Percentiles rank a stretch among this genome's conserved stretches.
Evolutionary conservation across 2,113 vertebrate species (phyloP).

Genomic region (Elephas maximus): DNA sequence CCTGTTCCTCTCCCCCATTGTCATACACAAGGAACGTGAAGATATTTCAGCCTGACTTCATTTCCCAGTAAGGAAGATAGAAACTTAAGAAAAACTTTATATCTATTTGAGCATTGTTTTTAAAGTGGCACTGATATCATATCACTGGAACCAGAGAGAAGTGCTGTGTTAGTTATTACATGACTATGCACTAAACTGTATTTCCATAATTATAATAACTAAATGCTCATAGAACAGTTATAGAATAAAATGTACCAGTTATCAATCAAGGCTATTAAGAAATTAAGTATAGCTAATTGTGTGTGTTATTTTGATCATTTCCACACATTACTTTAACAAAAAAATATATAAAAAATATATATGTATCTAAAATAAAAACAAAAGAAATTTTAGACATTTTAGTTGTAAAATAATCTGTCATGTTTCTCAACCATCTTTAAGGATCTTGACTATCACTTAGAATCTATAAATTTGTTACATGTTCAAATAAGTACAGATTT

Average conservation of each 20-base stretch:
- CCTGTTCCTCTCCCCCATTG: background rate
- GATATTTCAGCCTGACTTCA: background rate
- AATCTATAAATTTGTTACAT: background rate
- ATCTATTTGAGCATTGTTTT: background rate
- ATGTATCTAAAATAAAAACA: background rate
- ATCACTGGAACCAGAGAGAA: background rate
- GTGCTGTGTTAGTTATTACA: background rate
- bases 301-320: background rate
- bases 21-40: background rate
- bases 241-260: background rate
- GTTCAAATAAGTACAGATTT: constrained; percentile 21
- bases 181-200: background rate
- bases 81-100: background rate
- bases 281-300: background rate
- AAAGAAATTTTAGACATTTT: background rate
- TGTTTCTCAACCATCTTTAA: background rate
- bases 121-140: background rate
- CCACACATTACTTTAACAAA: background rate
- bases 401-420: background rate
- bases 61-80: background rate
- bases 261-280: background rate
- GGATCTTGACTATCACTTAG: background rate
- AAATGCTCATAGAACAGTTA: background rate
- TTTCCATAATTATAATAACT: background rate
- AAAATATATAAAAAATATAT: background rate